phyloP scores from a whole-genome alignment of 2,888 invertebrate genomes.

The Sussaba pulchella region DNA sequence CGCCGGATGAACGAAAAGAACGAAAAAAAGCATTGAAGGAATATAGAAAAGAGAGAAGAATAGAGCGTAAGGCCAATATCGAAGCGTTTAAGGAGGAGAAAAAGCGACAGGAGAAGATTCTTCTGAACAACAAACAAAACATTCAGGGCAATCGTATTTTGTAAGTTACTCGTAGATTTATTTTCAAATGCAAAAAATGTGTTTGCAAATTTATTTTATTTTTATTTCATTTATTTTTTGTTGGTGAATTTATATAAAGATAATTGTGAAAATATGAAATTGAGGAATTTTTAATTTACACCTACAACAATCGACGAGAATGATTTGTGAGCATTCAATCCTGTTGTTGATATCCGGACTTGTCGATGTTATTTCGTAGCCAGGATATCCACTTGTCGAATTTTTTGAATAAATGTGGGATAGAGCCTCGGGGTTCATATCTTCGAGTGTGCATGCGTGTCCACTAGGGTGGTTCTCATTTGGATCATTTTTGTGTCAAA shows the following conservation, averaged over 20 bases:
- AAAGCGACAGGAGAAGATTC: constrained; percentile 91
- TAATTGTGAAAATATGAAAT: constrained; percentile 33
- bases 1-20: constrained; percentile 90
- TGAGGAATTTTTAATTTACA: not conserved
- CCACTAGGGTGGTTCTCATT: too few relatives aligned
- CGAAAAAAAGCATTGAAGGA: constrained; percentile 92
- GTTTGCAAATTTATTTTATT: not conserved
- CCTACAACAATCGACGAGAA: too few relatives aligned
- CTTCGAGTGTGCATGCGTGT: too few relatives aligned
- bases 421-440: too few relatives aligned
- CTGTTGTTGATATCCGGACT: too few relatives aligned
- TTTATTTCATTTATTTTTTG: constrained; percentile 6
- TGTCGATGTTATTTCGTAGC: too few relatives aligned
- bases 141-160: constrained; percentile 90
- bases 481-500: too few relatives aligned
- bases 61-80: constrained; percentile 93
- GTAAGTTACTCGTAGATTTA: constrained; percentile 75
- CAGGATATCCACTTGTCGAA: too few relatives aligned
- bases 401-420: too few relatives aligned
- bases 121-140: constrained; percentile 91
- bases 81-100: constrained; percentile 94
- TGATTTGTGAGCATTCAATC: too few relatives aligned
- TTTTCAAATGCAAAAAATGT: constrained; percentile 39
- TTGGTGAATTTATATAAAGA: constrained; percentile 43
- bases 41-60: constrained; percentile 91